Evolutionary conservation across 37 sponge, comb jelly and placozoan genomes (phyloP).

Genomic region (Corticium candelabrum): DNA sequence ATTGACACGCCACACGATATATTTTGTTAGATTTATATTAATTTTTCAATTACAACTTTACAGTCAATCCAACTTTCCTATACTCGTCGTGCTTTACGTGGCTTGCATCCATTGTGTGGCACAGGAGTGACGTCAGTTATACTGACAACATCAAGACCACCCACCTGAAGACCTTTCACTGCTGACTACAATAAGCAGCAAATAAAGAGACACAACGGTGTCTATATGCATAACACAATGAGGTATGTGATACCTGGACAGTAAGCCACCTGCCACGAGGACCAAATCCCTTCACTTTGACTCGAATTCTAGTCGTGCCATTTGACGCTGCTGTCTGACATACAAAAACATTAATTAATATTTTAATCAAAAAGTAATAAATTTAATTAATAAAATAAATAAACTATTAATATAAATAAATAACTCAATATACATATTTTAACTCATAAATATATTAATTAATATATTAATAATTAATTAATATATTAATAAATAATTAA

Average conservation of each 20-base stretch:
- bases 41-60: no score
- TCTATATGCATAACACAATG: neutral
- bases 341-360: no score
- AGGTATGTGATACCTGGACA: neutral
- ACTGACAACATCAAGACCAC: slow-evolving; percentile 37
- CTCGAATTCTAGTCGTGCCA: slow-evolving; percentile 29
- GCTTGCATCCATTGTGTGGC: slow-evolving; percentile 77
- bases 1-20: no score
- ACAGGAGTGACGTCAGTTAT: slow-evolving; percentile 79
- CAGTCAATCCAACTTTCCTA: no score
- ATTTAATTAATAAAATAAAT: no score
- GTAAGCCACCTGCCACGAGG: slow-evolving; percentile 54
- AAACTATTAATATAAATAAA: no score
- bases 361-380: no score
- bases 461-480: no score
- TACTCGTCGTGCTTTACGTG: slow-evolving; percentile 19
- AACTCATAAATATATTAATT: no score
- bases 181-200: slow-evolving; percentile 25
- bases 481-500: no score
- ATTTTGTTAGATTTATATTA: no score
- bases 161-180: slow-evolving; percentile 55
- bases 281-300: slow-evolving; percentile 57
- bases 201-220: neutral
- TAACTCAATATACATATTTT: no score
- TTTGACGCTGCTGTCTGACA: neutral